Evolutionary conservation across 2,888 invertebrate species (phyloP).

Genomic region (Napeogenes inachia): DNA sequence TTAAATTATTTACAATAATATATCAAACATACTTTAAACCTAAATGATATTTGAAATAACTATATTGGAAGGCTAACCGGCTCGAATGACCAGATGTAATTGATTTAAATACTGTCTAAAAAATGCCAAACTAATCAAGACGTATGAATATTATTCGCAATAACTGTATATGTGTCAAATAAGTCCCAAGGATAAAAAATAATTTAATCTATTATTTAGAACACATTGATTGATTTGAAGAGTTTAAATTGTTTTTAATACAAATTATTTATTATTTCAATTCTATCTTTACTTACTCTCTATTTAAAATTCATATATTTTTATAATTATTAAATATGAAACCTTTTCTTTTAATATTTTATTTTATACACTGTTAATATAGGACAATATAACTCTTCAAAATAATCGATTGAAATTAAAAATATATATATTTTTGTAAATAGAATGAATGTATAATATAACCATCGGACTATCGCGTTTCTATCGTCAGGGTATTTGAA

Average conservation of each 20-base stretch:
- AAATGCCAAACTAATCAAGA: constrained; percentile 1
- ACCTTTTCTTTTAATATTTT: too few species aligned
- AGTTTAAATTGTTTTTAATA: constrained; percentile 13
- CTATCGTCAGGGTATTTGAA: constrained; percentile 31
- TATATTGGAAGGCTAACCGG: constrained; percentile 1
- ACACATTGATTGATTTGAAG: constrained; percentile 21
- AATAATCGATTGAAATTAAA: constrained; percentile 37
- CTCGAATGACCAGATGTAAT: constrained; percentile 10
- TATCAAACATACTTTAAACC: constrained; percentile 4
- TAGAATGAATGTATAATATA: constrained; percentile 27
- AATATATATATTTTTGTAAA: constrained; percentile 37
- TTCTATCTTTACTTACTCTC: too few species aligned
- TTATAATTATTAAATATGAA: too few species aligned
- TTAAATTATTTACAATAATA: not conserved
- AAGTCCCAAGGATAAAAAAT: constrained; percentile 21
- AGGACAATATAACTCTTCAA: constrained; percentile 21
- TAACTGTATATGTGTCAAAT: constrained; percentile 60
- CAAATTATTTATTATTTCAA: constrained; percentile 1
- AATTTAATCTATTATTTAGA: constrained; percentile 9
- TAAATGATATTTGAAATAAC: constrained; percentile 1
- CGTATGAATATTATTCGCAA: not conserved
- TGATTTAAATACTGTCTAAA: not conserved
- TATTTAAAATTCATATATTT: too few species aligned
- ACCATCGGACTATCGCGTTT: constrained; percentile 20
- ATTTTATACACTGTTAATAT: not conserved